These are phyloP conservation scores for Saxidomus purpurata DNA, from an alignment of 1,140 invertebrate genomes.

Conservation along the genomic window DNA sequence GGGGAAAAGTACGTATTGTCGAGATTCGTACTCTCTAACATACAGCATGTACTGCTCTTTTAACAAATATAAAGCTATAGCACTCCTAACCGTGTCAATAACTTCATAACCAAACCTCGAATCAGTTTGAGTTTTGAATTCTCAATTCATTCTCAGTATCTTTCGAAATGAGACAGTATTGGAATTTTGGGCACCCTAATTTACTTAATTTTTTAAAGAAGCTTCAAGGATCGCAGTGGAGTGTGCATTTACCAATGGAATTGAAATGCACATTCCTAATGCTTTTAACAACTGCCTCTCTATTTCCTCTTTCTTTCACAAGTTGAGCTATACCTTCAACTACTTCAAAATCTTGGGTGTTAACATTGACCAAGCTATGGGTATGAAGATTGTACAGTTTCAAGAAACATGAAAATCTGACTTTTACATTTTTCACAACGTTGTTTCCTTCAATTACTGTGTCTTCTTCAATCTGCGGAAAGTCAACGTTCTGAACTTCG, in stretches of 20 bases:
- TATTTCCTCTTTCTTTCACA: conserved; percentile 69
- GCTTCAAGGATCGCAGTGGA: conserved; percentile 58
- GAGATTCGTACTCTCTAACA: no score
- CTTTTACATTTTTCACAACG: conserved; percentile 90
- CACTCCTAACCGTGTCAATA: no score
- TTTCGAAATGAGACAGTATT: no score
- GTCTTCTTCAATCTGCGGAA: conserved; percentile 80
- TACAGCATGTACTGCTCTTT: no score
- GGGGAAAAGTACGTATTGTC: no score
- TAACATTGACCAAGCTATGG: conserved; percentile 83
- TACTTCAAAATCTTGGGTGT: conserved; percentile 70
- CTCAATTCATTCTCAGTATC: no score
- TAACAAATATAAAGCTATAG: no score
- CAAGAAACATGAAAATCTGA: conserved; percentile 89
- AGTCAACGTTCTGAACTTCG: conserved; percentile 70
- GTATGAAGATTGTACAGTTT: conserved; percentile 89
- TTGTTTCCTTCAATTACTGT: conserved; percentile 84
- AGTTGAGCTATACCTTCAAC: conserved; percentile 75
- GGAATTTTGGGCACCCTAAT: no score
- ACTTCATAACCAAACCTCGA: no score
- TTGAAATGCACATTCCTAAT: conserved; percentile 74
- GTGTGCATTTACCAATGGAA: conserved; percentile 74
- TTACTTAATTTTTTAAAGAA: no score
- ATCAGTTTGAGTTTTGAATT: no score
- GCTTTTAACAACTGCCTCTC: conserved; percentile 67